Percentiles rank a stretch among this genome's conserved stretches.
These are phyloP conservation scores for Agrenia bidenticulata DNA, from an alignment of 2,888 invertebrate species.

Conservation along the genomic window DNA sequence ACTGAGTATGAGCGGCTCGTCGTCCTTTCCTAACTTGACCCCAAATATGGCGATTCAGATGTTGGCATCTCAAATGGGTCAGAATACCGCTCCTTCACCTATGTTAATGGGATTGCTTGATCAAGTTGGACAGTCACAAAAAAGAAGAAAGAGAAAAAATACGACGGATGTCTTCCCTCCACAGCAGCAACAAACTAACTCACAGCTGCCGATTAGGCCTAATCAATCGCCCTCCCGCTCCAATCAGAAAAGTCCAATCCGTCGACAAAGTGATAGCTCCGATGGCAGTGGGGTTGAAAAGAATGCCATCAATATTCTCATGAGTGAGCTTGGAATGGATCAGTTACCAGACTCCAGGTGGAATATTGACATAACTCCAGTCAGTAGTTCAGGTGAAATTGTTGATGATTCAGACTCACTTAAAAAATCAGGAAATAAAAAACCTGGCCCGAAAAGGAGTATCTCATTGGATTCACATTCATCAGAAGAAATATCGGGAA, in stretches of 20 bases:
- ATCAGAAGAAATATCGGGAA: constrained; percentile 23
- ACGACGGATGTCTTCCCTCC: constrained; percentile 31
- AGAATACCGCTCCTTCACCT: background rate
- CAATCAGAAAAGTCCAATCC: constrained; percentile 44
- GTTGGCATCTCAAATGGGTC: constrained; percentile 24
- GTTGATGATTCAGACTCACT: constrained; percentile 31
- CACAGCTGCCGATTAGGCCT: background rate
- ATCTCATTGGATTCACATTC: constrained; percentile 39
- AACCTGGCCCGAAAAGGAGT: constrained; percentile 57
- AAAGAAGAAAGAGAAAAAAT: constrained; percentile 48
- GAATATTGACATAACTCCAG: constrained; percentile 52
- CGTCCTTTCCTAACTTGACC: constrained; percentile 10
- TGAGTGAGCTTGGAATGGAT: constrained; percentile 48
- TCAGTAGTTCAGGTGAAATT: constrained; percentile 26
- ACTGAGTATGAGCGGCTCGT: constrained; percentile 3
- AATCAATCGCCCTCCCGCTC: constrained; percentile 45
- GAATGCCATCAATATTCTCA: constrained; percentile 30
- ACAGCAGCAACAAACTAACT: constrained; percentile 1
- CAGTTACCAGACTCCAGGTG: constrained; percentile 41
- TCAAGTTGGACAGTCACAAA: constrained; percentile 44
- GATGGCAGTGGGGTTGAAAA: constrained; percentile 24
- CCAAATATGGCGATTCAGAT: constrained; percentile 35
- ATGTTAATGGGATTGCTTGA: constrained; percentile 42
- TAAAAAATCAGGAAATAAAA: constrained; percentile 16
- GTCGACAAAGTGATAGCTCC: constrained; percentile 45